These are phyloP conservation scores for Eueremaeus valkanovi DNA, from an alignment of 2,888 invertebrate genomes.

Conservation along the genomic window DNA sequence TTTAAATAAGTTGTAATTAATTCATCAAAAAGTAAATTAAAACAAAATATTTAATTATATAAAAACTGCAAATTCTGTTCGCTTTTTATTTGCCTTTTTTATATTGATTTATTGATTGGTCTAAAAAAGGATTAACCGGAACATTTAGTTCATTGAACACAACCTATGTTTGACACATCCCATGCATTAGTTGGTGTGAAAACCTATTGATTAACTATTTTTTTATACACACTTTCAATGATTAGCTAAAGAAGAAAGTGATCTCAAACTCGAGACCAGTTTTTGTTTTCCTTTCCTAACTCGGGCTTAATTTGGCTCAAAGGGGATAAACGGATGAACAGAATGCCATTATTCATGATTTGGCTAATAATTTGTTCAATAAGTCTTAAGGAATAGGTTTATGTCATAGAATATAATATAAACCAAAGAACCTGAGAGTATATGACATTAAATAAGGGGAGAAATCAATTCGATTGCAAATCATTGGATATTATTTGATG, in stretches of 20 bases:
- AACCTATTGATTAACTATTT: not conserved
- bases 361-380: not conserved
- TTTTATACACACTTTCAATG: too few species aligned
- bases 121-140: not conserved
- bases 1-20: not conserved
- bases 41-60: not conserved
- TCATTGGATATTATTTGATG: too few species aligned
- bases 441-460: too few species aligned
- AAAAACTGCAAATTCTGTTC: not conserved
- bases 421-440: too few species aligned
- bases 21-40: not conserved
- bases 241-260: too few species aligned
- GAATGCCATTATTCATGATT: too few species aligned
- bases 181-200: not conserved
- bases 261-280: too few species aligned
- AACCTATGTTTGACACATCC: not conserved
- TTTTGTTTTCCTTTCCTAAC: too few species aligned
- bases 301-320: too few species aligned
- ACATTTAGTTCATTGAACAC: slow-evolving; percentile 4
- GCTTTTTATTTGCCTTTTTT: not conserved
- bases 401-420: too few species aligned
- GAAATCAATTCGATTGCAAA: too few species aligned
- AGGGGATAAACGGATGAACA: too few species aligned
- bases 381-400: not conserved
- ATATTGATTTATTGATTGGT: not conserved